A percentile compares a stretch with the other conserved stretches of the same genome.
Conservation (phyloP, 2,797 vertebrate genomes). For the Pyrocephalus nanus region DNA sequence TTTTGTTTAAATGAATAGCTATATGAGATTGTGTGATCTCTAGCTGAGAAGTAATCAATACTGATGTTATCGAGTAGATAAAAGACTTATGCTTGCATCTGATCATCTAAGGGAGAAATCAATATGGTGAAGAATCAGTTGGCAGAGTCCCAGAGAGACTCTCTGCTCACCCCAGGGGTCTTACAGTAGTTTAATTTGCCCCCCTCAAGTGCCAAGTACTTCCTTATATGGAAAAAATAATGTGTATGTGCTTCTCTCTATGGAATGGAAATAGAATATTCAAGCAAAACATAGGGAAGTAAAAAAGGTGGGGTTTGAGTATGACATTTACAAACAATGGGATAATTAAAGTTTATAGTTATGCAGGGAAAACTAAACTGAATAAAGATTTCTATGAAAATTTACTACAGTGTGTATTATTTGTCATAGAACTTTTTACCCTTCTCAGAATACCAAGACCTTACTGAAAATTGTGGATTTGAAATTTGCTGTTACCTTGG, state of each 20-base stretch:
- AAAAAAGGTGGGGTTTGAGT: not conserved
- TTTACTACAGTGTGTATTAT: not conserved
- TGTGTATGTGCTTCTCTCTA: not conserved
- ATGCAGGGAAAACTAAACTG: not conserved
- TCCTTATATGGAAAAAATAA: not conserved
- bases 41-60: constrained; percentile 47
- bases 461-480: not conserved
- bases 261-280: not conserved
- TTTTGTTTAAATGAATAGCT: constrained; percentile 43
- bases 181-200: constrained; percentile 21
- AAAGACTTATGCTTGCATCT: constrained; percentile 14
- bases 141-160: not conserved
- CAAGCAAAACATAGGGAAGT: not conserved
- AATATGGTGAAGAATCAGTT: constrained; percentile 22
- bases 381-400: not conserved
- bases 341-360: not conserved
- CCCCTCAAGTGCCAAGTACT: not conserved
- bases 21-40: constrained; percentile 9
- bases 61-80: constrained; percentile 13
- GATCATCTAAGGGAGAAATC: constrained; percentile 48
- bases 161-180: not conserved
- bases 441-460: not conserved
- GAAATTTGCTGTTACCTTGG: not conserved
- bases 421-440: not conserved
- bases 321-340: not conserved